These are phyloP conservation scores for Dioctria linearis DNA, from an alignment of 2,888 invertebrate species.

Conservation along the genomic window DNA sequence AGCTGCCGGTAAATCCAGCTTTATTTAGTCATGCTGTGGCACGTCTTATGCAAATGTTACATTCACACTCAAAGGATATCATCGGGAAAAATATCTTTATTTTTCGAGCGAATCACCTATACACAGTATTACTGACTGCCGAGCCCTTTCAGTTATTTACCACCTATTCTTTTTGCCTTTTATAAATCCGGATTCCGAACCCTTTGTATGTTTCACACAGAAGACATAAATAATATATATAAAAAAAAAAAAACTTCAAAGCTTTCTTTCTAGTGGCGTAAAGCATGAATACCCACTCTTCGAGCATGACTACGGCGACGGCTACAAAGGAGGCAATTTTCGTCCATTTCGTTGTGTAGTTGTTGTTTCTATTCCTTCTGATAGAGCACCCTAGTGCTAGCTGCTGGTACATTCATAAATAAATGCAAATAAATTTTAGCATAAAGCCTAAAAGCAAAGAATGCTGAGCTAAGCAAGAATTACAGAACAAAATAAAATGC, in stretches of 20 bases:
- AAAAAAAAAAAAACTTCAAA: conserved; percentile 20
- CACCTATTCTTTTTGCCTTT: conserved; percentile 1
- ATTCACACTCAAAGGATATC: conserved; percentile 7
- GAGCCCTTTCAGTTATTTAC: background rate
- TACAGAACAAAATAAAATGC: conserved; percentile 11
- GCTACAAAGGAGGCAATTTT: conserved; percentile 47
- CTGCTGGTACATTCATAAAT: conserved; percentile 2
- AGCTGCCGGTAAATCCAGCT: conserved; percentile 40
- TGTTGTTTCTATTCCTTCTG: background rate
- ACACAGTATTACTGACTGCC: background rate
- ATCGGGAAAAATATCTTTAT: conserved; percentile 21
- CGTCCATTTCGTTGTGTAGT: conserved; percentile 28
- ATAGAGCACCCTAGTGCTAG: background rate
- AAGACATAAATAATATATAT: background rate
- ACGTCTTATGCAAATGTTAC: conserved; percentile 44
- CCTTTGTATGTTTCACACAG: conserved; percentile 4
- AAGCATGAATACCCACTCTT: background rate
- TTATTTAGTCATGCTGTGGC: conserved; percentile 41
- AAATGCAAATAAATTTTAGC: conserved; percentile 44
- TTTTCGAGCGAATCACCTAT: conserved; percentile 25
- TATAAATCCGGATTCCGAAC: background rate
- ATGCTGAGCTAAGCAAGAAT: conserved; percentile 36
- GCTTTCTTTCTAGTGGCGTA: background rate
- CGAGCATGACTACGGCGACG: conserved; percentile 5
- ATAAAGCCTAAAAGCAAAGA: conserved; percentile 27